These are phyloP conservation scores for Echinometra lucunter DNA, from an alignment of 53 echinoderm and acorn worm species.

Conservation along the genomic window DNA sequence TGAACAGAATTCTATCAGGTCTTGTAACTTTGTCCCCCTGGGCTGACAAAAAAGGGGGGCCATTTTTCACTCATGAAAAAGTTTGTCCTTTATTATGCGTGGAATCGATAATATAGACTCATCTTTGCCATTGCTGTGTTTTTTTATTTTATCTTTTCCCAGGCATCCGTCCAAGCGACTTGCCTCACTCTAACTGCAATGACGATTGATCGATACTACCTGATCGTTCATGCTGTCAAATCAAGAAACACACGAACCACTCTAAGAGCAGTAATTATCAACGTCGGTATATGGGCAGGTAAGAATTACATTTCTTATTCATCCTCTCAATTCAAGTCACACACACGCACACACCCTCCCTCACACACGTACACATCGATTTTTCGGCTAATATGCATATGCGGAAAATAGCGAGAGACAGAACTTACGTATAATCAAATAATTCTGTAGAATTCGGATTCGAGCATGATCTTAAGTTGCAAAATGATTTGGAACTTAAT, in stretches of 20 bases:
- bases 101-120: not conserved
- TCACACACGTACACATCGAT: too few relatives aligned
- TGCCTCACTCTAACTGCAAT: slow-evolving; percentile 89
- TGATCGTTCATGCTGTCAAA: slow-evolving; percentile 87
- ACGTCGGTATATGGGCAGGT: slow-evolving; percentile 82
- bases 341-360: too few relatives aligned
- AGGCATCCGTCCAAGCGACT: slow-evolving; percentile 91
- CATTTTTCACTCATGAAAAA: not conserved
- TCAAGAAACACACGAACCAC: slow-evolving; percentile 87
- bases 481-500: too few relatives aligned
- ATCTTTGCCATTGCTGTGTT: not conserved
- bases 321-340: not conserved
- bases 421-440: too few relatives aligned
- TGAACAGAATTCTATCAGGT: slow-evolving; percentile 30
- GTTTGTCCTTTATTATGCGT: not conserved
- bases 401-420: too few relatives aligned
- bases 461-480: too few relatives aligned
- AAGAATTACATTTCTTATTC: slow-evolving; percentile 30
- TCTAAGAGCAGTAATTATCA: slow-evolving; percentile 74
- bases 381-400: too few relatives aligned
- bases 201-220: slow-evolving; percentile 87
- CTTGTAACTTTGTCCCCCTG: slow-evolving; percentile 74
- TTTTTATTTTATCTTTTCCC: slow-evolving; percentile 30
- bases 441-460: too few relatives aligned
- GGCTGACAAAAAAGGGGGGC: not conserved